Conservation (phyloP, 2,113 vertebrate genomes). For the Equus przewalskii region DNA sequence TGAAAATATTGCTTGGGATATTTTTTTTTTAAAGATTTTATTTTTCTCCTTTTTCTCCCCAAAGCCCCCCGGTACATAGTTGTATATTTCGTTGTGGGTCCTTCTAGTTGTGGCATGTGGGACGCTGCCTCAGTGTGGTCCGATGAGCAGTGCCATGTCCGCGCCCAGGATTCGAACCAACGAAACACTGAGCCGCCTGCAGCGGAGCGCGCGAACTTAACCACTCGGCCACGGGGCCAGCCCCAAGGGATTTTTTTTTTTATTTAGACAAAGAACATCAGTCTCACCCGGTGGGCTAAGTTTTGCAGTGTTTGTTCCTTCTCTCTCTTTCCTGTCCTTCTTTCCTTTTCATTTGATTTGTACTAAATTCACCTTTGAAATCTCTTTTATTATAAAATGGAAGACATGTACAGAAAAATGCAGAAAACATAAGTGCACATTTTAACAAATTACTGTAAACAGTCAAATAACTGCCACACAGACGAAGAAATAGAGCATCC, state of each 20-base stretch:
- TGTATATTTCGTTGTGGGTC: no score
- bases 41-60: no score
- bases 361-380: background rate
- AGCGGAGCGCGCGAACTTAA: no score
- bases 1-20: constrained; percentile 55
- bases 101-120: no score
- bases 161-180: no score
- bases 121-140: no score
- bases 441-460: background rate
- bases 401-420: background rate
- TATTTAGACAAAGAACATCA: constrained; percentile 18
- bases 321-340: background rate
- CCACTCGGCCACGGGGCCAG: no score
- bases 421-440: background rate
- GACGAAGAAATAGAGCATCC: background rate
- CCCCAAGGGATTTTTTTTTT: background rate
- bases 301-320: background rate
- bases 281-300: background rate
- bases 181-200: no score
- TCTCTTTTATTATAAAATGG: background rate
- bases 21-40: background rate
- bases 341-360: background rate
- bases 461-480: background rate
- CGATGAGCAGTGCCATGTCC: no score
- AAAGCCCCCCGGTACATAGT: no score